Conservation (phyloP, 2,888 invertebrate genomes). For the Mythimna impura region DNA sequence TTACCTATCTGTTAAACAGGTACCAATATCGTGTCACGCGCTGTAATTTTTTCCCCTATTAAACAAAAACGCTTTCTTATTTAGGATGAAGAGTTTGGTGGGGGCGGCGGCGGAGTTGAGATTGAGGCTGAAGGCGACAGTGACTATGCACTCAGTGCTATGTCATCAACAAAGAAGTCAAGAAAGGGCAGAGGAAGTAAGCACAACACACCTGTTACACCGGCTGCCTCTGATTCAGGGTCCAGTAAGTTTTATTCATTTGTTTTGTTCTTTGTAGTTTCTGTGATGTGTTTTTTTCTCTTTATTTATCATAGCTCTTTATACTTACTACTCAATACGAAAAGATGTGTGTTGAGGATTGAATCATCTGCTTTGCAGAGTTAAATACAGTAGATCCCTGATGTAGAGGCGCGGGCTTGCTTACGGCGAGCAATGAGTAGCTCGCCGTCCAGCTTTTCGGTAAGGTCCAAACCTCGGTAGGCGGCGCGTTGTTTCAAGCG, state of each 20-base stretch:
- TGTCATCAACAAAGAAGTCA: conserved; percentile 92
- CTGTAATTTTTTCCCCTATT: too few species aligned
- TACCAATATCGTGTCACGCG: too few species aligned
- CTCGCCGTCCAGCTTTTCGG: too few species aligned
- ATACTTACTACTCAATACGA: neutral
- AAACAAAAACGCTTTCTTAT: neutral
- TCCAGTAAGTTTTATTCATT: conserved; percentile 75
- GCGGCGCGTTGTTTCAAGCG: too few species aligned
- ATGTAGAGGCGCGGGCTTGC: too few species aligned
- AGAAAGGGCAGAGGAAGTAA: conserved; percentile 90
- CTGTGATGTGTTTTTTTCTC: neutral
- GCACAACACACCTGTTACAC: conserved; percentile 84
- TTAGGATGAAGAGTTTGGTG: conserved; percentile 94
- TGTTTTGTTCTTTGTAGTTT: neutral
- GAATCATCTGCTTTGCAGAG: too few species aligned
- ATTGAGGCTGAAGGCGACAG: conserved; percentile 93
- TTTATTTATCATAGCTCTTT: too few species aligned
- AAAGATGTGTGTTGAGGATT: neutral
- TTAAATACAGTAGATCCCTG: too few species aligned
- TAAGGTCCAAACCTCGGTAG: too few species aligned
- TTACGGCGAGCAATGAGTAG: too few species aligned
- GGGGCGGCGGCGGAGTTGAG: conserved; percentile 81
- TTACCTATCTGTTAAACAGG: too few species aligned
- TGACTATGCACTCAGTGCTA: conserved; percentile 92
- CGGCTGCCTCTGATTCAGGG: conserved; percentile 84